Base-by-base conservation (phyloP, 2,888 invertebrate genomes). In the Thera britannica region DNA sequence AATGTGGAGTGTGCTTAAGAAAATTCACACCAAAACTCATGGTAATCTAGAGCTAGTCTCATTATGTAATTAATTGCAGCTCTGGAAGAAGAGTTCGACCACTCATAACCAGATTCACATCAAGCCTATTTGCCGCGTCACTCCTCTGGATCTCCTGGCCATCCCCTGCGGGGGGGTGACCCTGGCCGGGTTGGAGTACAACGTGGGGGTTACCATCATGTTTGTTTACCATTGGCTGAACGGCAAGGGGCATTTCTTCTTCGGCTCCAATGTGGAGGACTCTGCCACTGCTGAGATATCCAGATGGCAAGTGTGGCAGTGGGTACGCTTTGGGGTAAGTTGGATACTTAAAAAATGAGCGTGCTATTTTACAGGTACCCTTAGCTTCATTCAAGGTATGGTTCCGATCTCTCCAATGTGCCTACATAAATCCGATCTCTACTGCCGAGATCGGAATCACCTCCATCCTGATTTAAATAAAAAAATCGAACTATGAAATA, bases 211-310 rank as follows among this genome's bases (percentile, higher is more conserved):
- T 2, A 93, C 95, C 0, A 94, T 96, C 65, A 89, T 96, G 52
- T 97, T 96, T 78, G 94, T 96, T 58, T 95, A 95, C 79, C 94
- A 96, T 74, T 96, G 96, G 96, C 81, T 96, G 70, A 94, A 92
- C 2, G 96, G 96, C 0, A 91, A 92, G 41, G 96, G 96, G 0
- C 96, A 96, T 79, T 96, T 96, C 83, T 94, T 94, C 77, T 94
- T 95, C 70, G 94, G 94, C 71, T 95, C 95, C 9, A 93, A 94
- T 36, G 95, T 96, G 38, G 96, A 96, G 82, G 96, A 97, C 82
- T 96, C 96, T 0, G 96, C 96, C 3, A 96, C 96, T 0, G 96
- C 96, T 1, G 96, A 97, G 85, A 96, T 96, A 79, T 96, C 96
- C 0, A 90, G 96, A 62, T 95, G 95, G 38, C 96, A 96, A 86